Conservation (phyloP, 2,888 invertebrate genomes). For the Margaritifera margaritifera region DNA sequence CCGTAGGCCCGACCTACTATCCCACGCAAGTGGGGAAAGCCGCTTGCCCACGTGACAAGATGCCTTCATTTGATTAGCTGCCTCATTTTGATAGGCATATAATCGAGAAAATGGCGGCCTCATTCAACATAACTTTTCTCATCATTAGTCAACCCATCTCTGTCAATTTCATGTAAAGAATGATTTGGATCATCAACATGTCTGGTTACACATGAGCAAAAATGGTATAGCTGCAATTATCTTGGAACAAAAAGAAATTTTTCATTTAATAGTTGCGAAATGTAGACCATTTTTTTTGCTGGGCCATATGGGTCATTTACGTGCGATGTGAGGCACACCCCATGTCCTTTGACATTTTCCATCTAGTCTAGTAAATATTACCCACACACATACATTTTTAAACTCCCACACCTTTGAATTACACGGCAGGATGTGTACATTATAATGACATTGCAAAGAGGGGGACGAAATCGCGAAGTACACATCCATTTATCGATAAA, state of each 20-base stretch:
- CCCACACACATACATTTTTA: neutral
- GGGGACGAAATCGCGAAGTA: no score
- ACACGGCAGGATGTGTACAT: no score
- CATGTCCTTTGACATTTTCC: neutral
- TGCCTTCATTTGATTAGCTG: conserved; percentile 33
- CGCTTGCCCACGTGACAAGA: conserved; percentile 45
- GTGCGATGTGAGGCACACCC: no score
- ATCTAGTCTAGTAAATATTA: neutral
- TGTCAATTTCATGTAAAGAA: neutral
- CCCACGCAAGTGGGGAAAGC: conserved; percentile 55
- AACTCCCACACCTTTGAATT: neutral
- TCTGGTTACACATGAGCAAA: neutral
- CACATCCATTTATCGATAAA: no score
- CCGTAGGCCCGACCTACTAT: conserved; percentile 38
- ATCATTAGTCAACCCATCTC: conserved; percentile 2
- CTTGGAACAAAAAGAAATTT: no score
- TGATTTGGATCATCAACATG: neutral
- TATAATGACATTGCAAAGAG: no score
- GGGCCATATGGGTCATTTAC: no score
- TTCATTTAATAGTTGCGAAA: no score
- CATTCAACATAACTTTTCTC: conserved; percentile 39
- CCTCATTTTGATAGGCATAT: conserved; percentile 34
- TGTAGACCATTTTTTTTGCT: no score
- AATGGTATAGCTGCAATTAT: no score
- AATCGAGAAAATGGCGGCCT: conserved; percentile 54